Percentiles rank a stretch among this genome's conserved stretches.
Evolutionary conservation across 2,113 vertebrate species (phyloP).

Genomic region (Siniperca knerii): DNA sequence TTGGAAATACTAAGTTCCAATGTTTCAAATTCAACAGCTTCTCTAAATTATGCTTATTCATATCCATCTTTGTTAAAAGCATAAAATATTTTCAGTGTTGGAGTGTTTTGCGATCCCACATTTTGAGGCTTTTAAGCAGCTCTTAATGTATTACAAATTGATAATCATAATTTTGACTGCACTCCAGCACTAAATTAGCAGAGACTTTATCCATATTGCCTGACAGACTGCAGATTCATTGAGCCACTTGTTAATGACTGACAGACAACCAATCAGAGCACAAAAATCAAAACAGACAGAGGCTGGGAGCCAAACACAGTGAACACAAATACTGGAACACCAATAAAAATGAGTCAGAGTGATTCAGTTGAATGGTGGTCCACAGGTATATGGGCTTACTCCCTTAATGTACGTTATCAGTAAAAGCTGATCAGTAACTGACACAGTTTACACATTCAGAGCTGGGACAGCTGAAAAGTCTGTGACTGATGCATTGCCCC

Average conservation of each 20-base stretch:
- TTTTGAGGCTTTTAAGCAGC: neutral
- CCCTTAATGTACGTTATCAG: neutral
- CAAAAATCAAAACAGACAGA: slow-evolving; percentile 13
- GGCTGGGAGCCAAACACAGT: slow-evolving; percentile 11
- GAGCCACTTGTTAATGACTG: slow-evolving; percentile 38
- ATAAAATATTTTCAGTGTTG: neutral
- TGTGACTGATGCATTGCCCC: neutral
- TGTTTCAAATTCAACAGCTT: neutral
- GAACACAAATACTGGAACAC: slow-evolving; percentile 6
- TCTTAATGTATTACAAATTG: neutral
- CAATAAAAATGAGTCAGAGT: neutral
- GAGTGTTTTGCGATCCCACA: neutral
- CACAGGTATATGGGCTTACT: neutral
- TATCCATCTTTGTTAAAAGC: neutral
- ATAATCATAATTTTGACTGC: neutral
- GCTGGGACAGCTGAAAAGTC: neutral
- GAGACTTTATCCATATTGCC: slow-evolving; percentile 42
- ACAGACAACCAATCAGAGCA: neutral
- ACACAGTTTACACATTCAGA: neutral
- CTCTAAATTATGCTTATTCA: neutral
- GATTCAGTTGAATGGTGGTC: neutral
- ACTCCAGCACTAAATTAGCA: neutral
- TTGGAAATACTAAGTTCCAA: neutral
- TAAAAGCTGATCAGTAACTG: neutral
- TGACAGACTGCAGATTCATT: neutral